Base-by-base conservation (phyloP, 53 echinoderm and acorn worm genomes). In the Henricia sp. region DNA sequence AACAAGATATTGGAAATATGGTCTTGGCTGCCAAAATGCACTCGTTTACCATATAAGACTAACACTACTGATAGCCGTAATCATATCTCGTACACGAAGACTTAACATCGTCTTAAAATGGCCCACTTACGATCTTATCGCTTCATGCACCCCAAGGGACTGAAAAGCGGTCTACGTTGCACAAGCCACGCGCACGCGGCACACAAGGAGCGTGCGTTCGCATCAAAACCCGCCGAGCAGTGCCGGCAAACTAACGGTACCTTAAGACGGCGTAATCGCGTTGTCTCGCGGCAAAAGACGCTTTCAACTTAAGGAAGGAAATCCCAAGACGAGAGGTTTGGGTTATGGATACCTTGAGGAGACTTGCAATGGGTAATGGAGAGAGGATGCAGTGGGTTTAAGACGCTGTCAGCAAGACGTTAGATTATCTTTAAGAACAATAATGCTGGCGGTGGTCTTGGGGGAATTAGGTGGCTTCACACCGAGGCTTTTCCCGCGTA, bases 181-280 rank as follows among this genome's bases (percentile, higher is more conserved):
- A 23, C 6, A 41, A 20, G 76, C 42, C 4, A 23, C 29, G 76
- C 17, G 14, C 14, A 38, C 24, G 43, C 24, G 40, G 75, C 38
- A 74, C 57, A 57, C 23, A 52, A 53, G 30, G 24, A 52, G 76
- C 76, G 76, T 76, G 76, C 59, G 30, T 26, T 76, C 43, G 76
- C 76, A 76, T 76, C 58, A 16, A 58, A 0, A 40, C 24, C 43
- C 43, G 56, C 40, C 24, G 44, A 11, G 52, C 57, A 41, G 16
- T 4, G 41, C 57, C 4, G 13, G 55, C 14, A 13, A 58, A 39
- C 30, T n/a, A 28, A 76, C 58, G 59, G 39, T 34, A 41, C 57
- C 57, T 76, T 76, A 76, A 14, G 76, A 24, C 56, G 38, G 17
- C 56, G 76, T 42, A 76, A 76, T 76, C 76, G 76, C 41, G 58